Conservation (phyloP, 2,888 invertebrate genomes). For the Lycophotia porphyrea region DNA sequence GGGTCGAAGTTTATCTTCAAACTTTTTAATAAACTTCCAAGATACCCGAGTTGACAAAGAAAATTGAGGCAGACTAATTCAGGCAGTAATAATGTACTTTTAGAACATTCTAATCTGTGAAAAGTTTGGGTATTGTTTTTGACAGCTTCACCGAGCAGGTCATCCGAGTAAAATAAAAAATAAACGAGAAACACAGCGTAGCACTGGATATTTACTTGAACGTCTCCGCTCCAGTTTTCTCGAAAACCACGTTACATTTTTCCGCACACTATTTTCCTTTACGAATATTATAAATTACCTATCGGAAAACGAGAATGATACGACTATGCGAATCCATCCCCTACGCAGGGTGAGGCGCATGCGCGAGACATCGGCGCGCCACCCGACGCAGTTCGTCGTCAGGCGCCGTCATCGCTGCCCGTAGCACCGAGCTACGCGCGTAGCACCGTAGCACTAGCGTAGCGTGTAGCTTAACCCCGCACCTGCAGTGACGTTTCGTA, state of each 20-base stretch:
- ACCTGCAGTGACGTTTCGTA: conserved; percentile 82
- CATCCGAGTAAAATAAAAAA: conserved; percentile 1
- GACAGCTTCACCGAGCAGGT: conserved; percentile 12
- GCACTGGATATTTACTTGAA: conserved; percentile 23
- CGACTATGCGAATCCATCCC: conserved; percentile 70
- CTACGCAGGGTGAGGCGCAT: conserved; percentile 76
- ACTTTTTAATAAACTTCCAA: conserved; percentile 44
- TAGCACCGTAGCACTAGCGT: conserved; percentile 71
- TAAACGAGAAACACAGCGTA: conserved; percentile 1
- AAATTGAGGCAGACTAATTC: conserved; percentile 30
- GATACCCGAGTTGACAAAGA: conserved; percentile 22
- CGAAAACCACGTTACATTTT: conserved; percentile 34
- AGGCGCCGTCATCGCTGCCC: conserved; percentile 71
- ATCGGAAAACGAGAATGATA: conserved; percentile 76
- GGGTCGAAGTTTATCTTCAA: conserved; percentile 24
- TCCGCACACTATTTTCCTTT: conserved; percentile 61
- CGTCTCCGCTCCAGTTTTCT: conserved; percentile 23
- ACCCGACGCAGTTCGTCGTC: conserved; percentile 82
- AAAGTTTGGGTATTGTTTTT: conserved; percentile 42
- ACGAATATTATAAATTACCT: conserved; percentile 77
- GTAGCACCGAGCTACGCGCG: conserved; percentile 73
- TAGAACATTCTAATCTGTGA: conserved; percentile 19
- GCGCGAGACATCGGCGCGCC: conserved; percentile 77
- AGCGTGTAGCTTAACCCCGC: conserved; percentile 71
- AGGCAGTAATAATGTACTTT: conserved; percentile 36